Evolutionary conservation across 2,797 vertebrate genomes (phyloP), one percentile per base, ranked within the genome.

Genomic region (Chaunax sp.): DNA sequence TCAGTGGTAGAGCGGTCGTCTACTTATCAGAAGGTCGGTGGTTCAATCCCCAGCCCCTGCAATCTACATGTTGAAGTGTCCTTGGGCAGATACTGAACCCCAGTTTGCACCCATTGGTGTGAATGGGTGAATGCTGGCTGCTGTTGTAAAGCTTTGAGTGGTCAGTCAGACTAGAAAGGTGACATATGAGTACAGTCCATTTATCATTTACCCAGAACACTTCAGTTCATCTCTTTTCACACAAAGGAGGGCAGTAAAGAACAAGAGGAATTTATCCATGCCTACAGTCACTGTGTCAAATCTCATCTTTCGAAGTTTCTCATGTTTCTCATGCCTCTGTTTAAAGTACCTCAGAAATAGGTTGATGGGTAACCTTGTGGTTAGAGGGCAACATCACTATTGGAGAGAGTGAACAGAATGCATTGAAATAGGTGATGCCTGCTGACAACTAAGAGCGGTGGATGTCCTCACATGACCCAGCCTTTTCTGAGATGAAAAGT

Each of bases 391-490:
- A 52, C 49, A 51, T 30, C 33, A 40, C 51, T 59, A 38, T 54
- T 59, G 66, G 37, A 72, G 55, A 57, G 47, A 59, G 22, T 23
- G 10, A 64, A 35, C 5, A 2, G 47, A 72, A 50, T 50, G 5
- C 37, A 51, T 23, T 23, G 6, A 38, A 62, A 55, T 50, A n/a
- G 20, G 55, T 62, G 6, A 66, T 64, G 64, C 26, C 38, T 53
- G 46, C 64, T 72, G 53, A 65, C 9, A 18, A 10, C 50, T 61
- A 9, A 2, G 11, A 6, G 33, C 30, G 20, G 41, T 59, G 63
- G 51, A 18, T 77, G 71, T 75, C 84, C 81, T 83, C 53, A 70
- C 51, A 80, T 80, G 75, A n/a, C 45, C 66, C 11, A 0, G 35
- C 14, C 19, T 19, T 44, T 51, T 51, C n/a, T 23, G 33, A 35